Evolutionary conservation across 1,140 invertebrate genomes (phyloP).

Genomic region (Ceratina japonica): DNA sequence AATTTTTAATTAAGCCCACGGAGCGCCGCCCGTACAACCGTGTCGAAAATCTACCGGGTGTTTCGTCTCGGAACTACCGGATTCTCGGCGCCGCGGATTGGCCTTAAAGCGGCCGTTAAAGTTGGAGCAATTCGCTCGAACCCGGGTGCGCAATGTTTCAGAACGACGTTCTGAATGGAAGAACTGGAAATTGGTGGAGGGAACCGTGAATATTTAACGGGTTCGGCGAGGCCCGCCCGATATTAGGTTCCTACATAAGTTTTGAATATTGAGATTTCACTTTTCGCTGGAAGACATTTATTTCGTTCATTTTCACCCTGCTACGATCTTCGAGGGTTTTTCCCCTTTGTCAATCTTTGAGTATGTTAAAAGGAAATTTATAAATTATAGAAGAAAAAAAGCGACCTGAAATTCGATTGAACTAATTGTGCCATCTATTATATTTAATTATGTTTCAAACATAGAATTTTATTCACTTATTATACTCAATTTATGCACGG

Average conservation of each 20-base stretch:
- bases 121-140: slow-evolving; percentile 3
- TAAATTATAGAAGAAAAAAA: too few species aligned
- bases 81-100: background rate
- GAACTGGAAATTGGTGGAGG: background rate
- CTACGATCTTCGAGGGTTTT: too few species aligned
- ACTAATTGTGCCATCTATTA: too few species aligned
- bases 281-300: too few species aligned
- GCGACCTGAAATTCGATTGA: too few species aligned
- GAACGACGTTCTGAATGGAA: background rate
- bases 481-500: too few species aligned
- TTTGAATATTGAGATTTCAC: background rate
- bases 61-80: slow-evolving; percentile 11
- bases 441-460: too few species aligned
- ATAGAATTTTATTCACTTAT: too few species aligned
- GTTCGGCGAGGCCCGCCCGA: background rate
- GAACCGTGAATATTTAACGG: background rate
- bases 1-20: slow-evolving; percentile 64
- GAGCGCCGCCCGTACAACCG: slow-evolving; percentile 12
- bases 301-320: too few species aligned
- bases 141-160: background rate
- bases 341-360: too few species aligned
- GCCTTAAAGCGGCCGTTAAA: slow-evolving; percentile 9
- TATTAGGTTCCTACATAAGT: background rate
- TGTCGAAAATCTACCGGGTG: slow-evolving; percentile 45
- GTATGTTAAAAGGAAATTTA: too few species aligned